Base-by-base conservation (phyloP, 1,140 invertebrate species). In the Lepeophtheirus salmonis region DNA sequence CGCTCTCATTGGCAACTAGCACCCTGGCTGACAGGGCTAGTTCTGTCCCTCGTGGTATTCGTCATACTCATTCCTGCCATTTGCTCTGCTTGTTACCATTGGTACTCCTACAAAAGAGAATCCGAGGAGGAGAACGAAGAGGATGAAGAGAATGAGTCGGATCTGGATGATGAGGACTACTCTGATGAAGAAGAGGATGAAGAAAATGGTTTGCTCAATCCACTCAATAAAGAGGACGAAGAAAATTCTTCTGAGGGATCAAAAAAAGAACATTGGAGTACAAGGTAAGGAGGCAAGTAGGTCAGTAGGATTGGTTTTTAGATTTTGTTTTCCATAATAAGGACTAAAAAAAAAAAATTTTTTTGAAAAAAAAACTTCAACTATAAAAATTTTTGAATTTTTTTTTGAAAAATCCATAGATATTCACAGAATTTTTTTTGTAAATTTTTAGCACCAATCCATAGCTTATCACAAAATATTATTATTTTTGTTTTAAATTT, bases 61-160 rank as follows among this genome's bases (percentile, higher is more conserved):
- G 26, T 57, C 23, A 57, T 57, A 23, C 16, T 57, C 20, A 26
- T 57, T 14, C 55, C 55, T 17, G 55, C 55, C 22, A 17, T 57
- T 16, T 57, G 55, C 55, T 26, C 55, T 21, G 55, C 55, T 41
- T 57, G 55, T 23, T 57, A 57, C 55, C 55, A 57, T 21, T 57
- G 26, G 23, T 57, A 57, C 26, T 26, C 22, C 26, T 52, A 52
- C 50, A 52, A 52, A 16, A 6, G 30, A n/a, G 30, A 41, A n/a
- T 6, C 30, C n/a, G 30, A 6, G 6, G 30, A 41, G 30, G 30
- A 41, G n/a, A 41, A 6, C 6, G 30, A 41, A 6, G 30, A 41
- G n/a, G 30, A 41, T 10, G 30, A 41, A n/a, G 30, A 41, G 30
- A n/a, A n/a, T n/a, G n/a, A n/a, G n/a, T n/a, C n/a, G n/a, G n/a